Evolutionary conservation across 2,113 vertebrate genomes (phyloP).

Genomic region (Nerophis lumbriciformis): DNA sequence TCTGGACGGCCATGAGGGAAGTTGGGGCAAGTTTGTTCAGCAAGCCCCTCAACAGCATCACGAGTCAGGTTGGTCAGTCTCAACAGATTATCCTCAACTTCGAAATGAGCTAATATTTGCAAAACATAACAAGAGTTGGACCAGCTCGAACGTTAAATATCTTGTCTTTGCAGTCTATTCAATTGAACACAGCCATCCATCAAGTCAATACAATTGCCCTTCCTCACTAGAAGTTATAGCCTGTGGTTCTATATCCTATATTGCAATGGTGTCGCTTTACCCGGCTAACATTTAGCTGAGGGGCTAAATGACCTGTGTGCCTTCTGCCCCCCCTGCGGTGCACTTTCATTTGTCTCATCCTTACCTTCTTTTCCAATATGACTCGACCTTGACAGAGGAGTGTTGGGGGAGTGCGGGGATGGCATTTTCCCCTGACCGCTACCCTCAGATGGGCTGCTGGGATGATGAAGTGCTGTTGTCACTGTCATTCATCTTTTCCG

Average conservation of each 20-base stretch:
- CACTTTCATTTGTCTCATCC: slow-evolving; percentile 29
- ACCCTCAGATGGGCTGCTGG: slow-evolving; percentile 48
- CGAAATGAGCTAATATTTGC: too few relatives aligned
- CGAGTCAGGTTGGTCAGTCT: too few relatives aligned
- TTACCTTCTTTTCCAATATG: slow-evolving; percentile 30
- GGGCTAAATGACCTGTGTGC: slow-evolving; percentile 26
- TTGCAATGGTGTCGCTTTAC: slow-evolving; percentile 6
- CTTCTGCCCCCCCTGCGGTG: slow-evolving; percentile 17
- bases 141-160: too few relatives aligned
- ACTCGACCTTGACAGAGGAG: slow-evolving; percentile 64
- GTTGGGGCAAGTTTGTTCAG: too few relatives aligned
- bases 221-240: not conserved
- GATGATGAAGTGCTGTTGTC: slow-evolving; percentile 66
- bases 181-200: not conserved
- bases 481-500: slow-evolving; percentile 64
- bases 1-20: too few relatives aligned
- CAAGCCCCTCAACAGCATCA: too few relatives aligned
- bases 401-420: slow-evolving; percentile 25
- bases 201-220: not conserved
- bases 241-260: slow-evolving; percentile 5
- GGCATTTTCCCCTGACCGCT: slow-evolving; percentile 53
- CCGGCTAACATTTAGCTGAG: slow-evolving; percentile 23
- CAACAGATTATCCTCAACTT: too few relatives aligned
- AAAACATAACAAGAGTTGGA: too few relatives aligned
- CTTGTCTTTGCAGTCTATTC: not conserved